Evolutionary conservation across 2,113 vertebrate species (phyloP), one percentile per base, ranked within the genome.

Genomic region (Pimephales promelas): DNA sequence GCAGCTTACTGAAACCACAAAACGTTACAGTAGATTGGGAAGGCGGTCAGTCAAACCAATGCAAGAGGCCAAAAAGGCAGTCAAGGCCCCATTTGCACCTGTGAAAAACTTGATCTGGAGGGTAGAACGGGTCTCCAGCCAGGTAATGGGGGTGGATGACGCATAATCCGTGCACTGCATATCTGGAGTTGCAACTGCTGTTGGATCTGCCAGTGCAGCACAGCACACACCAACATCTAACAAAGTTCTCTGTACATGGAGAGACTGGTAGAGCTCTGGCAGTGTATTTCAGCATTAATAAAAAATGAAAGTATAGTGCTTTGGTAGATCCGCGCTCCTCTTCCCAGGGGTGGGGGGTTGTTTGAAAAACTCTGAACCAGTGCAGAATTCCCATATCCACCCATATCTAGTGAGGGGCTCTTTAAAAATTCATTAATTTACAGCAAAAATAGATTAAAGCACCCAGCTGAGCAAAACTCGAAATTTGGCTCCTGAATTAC

Each of bases 391-490:
- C 91, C 89, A 90, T 90, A 93, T 92, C 90, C 89, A 93, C 86
- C 88, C 90, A 10, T 88, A 92, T 93, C 86, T 86, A 92, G 91
- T 88, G 78, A 93, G 89, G 87, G 90, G 76, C 90, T 92, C 92
- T 94, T 95, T 94, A 94, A 95, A 95, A 94, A 95, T 94, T 92
- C 92, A 95, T 95, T 94, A 91, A 95, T 95, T 95, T 94, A 94
- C 91, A 93, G 93, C 93, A 93, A 93, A 95, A 95, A 94, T 93
- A 93, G 92, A 95, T 94, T 93, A 93, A 93, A 92, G 92, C 90
- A 90, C 90, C 92, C 92, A 93, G 91, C 93, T 92, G 94, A 93
- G 92, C 92, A 92, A 94, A 94, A 93, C 91, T 90, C 84, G 92
- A 91, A 94, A 92, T 93, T 92, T 93, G 94, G 91, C 92, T 94